Conservation (phyloP, 30 jellyfish, hydroid and myxozoan species). For the Hydra vulgaris region DNA sequence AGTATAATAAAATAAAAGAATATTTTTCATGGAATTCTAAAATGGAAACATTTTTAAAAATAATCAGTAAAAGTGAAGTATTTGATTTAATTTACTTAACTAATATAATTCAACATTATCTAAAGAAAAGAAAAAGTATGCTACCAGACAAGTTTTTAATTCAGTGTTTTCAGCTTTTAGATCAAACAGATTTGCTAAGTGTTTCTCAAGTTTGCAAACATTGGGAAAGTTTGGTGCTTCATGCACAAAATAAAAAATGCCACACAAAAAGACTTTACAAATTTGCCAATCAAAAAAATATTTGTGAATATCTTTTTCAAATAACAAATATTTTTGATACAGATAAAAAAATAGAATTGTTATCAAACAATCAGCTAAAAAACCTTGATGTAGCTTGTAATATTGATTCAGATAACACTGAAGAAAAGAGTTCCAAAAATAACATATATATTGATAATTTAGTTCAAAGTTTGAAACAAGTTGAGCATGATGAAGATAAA, state of each 20-base stretch:
- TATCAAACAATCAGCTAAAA: too few species aligned
- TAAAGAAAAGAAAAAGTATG: slow-evolving; percentile 28
- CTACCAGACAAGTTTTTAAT: slow-evolving; percentile 50
- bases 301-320: neutral
- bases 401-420: too few species aligned
- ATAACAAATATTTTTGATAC: too few species aligned
- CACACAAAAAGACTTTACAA: slow-evolving; percentile 24
- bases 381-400: too few species aligned
- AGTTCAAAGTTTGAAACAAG: slow-evolving; percentile 6
- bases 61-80: slow-evolving; percentile 21
- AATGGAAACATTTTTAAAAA: slow-evolving; percentile 51
- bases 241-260: slow-evolving; percentile 27
- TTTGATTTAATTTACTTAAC: slow-evolving; percentile 59
- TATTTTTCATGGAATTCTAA: slow-evolving; percentile 65
- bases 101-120: slow-evolving; percentile 46
- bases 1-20: too few species aligned
- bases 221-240: slow-evolving; percentile 39
- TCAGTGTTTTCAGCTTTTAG: slow-evolving; percentile 31
- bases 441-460: too few species aligned
- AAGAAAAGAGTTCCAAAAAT: too few species aligned
- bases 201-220: slow-evolving; percentile 40
- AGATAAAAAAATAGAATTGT: too few species aligned
- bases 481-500: neutral
- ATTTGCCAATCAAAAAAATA: slow-evolving; percentile 7
- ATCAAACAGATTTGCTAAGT: neutral